phyloP scores from a whole-genome alignment of 2,888 invertebrate genomes.

The Hydroisotoma schaefferi region DNA sequence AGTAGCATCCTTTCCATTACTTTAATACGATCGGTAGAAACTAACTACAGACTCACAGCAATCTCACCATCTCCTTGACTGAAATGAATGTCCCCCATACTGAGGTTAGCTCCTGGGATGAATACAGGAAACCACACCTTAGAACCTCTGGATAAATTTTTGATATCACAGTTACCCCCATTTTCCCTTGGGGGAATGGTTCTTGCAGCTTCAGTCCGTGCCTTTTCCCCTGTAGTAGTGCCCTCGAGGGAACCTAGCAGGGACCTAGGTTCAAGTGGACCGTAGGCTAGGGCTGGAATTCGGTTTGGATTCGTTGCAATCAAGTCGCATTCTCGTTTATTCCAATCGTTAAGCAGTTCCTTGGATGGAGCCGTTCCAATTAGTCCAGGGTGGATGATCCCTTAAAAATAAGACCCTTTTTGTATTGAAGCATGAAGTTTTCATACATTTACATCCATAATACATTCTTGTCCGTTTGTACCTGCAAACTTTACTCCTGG shows the following conservation, averaged over 20 bases:
- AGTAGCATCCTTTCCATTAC: too few relatives aligned
- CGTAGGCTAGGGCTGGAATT: constrained; percentile 26
- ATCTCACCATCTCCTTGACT: constrained; percentile 42
- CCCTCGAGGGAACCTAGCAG: constrained; percentile 30
- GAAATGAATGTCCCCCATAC: constrained; percentile 39
- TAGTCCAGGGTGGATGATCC: constrained; percentile 38
- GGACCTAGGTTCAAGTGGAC: constrained; percentile 17
- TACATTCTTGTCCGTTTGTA: constrained; percentile 1
- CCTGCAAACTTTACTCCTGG: constrained; percentile 37
- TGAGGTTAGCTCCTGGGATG: constrained; percentile 34
- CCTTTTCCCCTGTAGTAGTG: constrained; percentile 16
- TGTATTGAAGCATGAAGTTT: too few relatives aligned
- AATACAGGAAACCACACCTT: constrained; percentile 39
- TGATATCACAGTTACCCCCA: constrained; percentile 42
- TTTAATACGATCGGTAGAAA: not conserved
- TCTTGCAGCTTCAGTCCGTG: constrained; percentile 25
- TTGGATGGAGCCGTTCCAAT: constrained; percentile 33
- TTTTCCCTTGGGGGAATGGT: constrained; percentile 41
- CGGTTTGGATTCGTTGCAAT: constrained; percentile 17
- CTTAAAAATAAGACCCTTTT: too few relatives aligned
- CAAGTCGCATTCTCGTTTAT: constrained; percentile 26
- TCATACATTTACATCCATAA: too few relatives aligned
- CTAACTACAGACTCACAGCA: constrained; percentile 10
- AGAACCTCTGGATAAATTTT: constrained; percentile 38
- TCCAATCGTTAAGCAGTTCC: constrained; percentile 33